These are phyloP conservation scores for Myopa tessellatipennis DNA, from an alignment of 2,888 invertebrate genomes.

Conservation along the genomic window DNA sequence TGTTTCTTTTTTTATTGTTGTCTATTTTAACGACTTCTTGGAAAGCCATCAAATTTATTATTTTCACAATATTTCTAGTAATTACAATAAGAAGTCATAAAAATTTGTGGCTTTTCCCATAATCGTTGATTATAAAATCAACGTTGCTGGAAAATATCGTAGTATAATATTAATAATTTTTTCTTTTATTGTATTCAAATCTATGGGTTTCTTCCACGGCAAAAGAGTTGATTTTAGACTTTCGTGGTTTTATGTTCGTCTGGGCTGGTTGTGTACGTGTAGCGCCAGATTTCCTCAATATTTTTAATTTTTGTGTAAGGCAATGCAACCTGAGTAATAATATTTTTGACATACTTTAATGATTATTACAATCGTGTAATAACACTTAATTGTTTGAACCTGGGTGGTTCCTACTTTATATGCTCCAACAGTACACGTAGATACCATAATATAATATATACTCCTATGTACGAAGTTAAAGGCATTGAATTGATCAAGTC, in stretches of 20 bases:
- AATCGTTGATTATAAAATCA: neutral
- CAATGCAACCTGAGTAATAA: neutral
- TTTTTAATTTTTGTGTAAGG: constrained; percentile 26
- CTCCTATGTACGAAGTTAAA: too few relatives aligned
- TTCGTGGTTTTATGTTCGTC: neutral
- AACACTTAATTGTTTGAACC: constrained; percentile 7
- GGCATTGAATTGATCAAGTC: neutral
- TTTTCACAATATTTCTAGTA: constrained; percentile 42
- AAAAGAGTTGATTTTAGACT: neutral
- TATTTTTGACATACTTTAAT: neutral
- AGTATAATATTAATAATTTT: neutral
- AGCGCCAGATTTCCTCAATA: constrained; percentile 42
- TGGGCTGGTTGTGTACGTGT: constrained; percentile 30
- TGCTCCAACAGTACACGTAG: neutral
- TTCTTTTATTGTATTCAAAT: constrained; percentile 14
- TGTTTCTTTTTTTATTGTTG: neutral
- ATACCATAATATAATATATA: neutral
- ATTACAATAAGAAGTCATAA: constrained; percentile 44
- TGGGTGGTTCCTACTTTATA: constrained; percentile 27
- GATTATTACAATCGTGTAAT: constrained; percentile 34
- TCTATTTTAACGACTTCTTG: constrained; percentile 44
- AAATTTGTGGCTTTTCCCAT: constrained; percentile 21
- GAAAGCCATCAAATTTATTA: constrained; percentile 49
- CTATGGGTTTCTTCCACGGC: constrained; percentile 6
- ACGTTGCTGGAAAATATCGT: neutral